Evolutionary conservation across 2,113 vertebrate genomes (phyloP).

Genomic region (Elachura formosa): DNA sequence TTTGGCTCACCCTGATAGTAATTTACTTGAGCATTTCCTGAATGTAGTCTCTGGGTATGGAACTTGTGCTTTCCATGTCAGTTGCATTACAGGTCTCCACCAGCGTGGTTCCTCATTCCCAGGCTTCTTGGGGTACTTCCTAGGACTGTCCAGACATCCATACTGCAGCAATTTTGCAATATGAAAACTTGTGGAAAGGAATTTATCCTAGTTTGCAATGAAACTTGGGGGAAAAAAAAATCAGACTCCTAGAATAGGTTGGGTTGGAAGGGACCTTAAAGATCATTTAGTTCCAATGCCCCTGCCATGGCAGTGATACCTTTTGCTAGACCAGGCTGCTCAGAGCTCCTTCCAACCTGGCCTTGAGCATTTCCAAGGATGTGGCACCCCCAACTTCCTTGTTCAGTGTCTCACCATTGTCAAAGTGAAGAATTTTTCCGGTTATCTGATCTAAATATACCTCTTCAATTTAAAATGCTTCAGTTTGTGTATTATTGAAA

Average conservation of each 20-base stretch:
- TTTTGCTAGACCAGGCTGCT: neutral
- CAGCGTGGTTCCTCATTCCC: accelerated
- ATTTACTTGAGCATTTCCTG: conserved; percentile 11
- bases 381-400: accelerated
- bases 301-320: neutral
- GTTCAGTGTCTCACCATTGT: accelerated
- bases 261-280: neutral
- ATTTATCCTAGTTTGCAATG: neutral
- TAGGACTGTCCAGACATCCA: neutral
- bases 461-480: neutral
- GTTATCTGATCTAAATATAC: neutral
- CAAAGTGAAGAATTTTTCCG: neutral
- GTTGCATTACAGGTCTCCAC: neutral
- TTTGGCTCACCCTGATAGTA: neutral
- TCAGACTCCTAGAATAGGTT: neutral
- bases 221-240: neutral
- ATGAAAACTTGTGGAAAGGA: neutral
- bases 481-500: neutral
- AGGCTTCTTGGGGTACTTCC: neutral
- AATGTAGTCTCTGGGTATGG: neutral
- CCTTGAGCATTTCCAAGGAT: neutral
- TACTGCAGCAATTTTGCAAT: neutral
- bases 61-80: neutral
- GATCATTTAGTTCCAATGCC: neutral
- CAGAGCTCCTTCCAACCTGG: neutral